Percentiles rank a stretch among this genome's conserved stretches.
Evolutionary conservation across 2,113 vertebrate genomes (phyloP).

Genomic region (Oncorhynchus kisutch): DNA sequence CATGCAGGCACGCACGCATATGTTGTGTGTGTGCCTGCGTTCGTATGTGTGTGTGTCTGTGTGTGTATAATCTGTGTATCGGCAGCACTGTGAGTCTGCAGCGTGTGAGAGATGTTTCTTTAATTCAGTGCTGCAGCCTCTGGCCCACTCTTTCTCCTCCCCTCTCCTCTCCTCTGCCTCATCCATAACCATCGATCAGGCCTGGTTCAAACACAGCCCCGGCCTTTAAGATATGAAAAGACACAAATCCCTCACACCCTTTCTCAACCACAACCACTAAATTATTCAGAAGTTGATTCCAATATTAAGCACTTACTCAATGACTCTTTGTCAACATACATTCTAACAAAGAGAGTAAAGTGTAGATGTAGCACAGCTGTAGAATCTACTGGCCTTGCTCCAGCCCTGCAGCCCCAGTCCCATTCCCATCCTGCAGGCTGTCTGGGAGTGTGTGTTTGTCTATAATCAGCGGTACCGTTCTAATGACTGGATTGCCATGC

Average conservation of each 20-base stretch:
- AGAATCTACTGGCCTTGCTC: background rate
- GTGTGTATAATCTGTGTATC: background rate
- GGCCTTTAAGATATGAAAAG: background rate
- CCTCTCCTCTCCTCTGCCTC: background rate
- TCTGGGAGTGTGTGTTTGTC: no score
- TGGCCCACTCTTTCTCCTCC: background rate
- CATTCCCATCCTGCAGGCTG: background rate
- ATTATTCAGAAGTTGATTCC: background rate
- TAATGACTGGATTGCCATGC: constrained; percentile 70
- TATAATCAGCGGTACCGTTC: constrained; percentile 45
- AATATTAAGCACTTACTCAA: background rate
- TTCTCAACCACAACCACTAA: background rate
- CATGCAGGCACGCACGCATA: no score
- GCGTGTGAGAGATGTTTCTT: background rate
- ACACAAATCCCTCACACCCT: background rate
- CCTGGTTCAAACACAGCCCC: background rate
- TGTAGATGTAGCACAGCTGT: background rate
- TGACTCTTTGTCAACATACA: background rate
- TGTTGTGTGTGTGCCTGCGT: no score
- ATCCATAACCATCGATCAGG: background rate
- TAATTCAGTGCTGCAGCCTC: constrained; percentile 3
- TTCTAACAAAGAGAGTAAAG: background rate
- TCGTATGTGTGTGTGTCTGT: no score
- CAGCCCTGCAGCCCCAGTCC: no score
- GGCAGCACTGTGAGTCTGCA: background rate